Conservation (phyloP, 2,888 invertebrate genomes). For the Lochmaea capreae region DNA sequence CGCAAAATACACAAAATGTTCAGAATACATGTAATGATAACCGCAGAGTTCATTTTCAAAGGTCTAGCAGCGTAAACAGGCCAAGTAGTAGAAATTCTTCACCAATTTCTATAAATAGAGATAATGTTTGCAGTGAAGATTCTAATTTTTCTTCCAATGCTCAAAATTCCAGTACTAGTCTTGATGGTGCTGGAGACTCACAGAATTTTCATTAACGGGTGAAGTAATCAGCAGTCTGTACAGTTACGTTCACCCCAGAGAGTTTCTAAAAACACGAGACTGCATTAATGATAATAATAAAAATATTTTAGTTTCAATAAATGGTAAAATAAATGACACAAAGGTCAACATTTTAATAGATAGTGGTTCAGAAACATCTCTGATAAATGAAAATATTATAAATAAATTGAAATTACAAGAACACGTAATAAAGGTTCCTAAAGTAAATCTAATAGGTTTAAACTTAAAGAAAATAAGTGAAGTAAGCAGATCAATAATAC, state of each 20-base stretch:
- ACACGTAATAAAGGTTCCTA: not conserved
- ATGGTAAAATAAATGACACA: constrained; percentile 12
- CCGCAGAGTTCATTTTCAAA: not conserved
- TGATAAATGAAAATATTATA: constrained; percentile 5
- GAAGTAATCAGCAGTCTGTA: constrained; percentile 1
- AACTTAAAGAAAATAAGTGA: not conserved
- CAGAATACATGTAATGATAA: not conserved
- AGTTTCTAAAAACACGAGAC: constrained; percentile 2
- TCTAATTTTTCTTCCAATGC: not conserved
- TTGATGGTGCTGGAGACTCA: not conserved
- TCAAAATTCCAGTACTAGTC: not conserved
- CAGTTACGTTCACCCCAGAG: constrained; percentile 6
- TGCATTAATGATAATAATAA: not conserved
- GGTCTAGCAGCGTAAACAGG: not conserved
- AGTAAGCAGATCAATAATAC: no score
- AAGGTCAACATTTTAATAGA: constrained; percentile 2
- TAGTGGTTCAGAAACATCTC: not conserved
- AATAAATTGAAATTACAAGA: constrained; percentile 10
- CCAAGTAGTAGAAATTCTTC: not conserved
- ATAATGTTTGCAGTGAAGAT: not conserved
- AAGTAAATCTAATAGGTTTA: constrained; percentile 1
- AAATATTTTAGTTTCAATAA: constrained; percentile 10
- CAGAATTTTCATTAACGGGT: constrained; percentile 5
- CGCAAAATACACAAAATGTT: no score
- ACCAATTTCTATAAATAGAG: not conserved